Evolutionary conservation across 2,797 vertebrate species (phyloP).

Genomic region (Sylvilagus floridanus): DNA sequence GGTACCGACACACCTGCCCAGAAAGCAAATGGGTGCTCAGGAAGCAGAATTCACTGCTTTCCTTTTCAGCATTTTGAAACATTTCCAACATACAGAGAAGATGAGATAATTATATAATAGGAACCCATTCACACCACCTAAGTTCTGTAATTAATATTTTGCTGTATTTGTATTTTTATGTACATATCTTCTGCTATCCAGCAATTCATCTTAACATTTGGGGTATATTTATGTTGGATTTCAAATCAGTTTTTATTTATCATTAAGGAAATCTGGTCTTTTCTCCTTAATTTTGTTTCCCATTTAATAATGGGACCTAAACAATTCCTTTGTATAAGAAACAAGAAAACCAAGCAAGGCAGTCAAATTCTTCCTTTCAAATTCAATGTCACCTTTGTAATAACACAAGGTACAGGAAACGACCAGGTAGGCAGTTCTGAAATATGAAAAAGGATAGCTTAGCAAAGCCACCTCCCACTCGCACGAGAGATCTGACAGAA

Average conservation of each 20-base stretch:
- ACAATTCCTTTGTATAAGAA: background rate
- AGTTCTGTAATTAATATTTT: constrained; percentile 19
- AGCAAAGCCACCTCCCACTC: background rate
- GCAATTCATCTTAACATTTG: constrained; percentile 1
- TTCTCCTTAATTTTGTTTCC: constrained; percentile 41
- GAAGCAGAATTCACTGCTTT: constrained; percentile 2
- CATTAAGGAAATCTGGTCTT: constrained; percentile 42
- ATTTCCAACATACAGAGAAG: constrained; percentile 10
- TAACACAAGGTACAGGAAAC: background rate
- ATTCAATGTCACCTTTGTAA: constrained; percentile 29
- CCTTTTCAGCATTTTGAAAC: constrained; percentile 27
- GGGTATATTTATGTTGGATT: background rate
- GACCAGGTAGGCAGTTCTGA: background rate
- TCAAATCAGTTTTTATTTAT: constrained; percentile 11
- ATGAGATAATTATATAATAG: background rate
- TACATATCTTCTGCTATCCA: constrained; percentile 4
- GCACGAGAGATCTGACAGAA: background rate
- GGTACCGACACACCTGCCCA: constrained; percentile 90
- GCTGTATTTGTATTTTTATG: background rate
- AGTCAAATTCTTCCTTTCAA: background rate
- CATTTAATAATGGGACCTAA: constrained; percentile 37
- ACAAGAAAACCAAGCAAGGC: background rate
- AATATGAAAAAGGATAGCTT: background rate
- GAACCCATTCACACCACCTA: background rate
- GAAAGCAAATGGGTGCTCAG: background rate